Conservation (phyloP, 2,888 invertebrate species). For the Parnassius glacialis region DNA sequence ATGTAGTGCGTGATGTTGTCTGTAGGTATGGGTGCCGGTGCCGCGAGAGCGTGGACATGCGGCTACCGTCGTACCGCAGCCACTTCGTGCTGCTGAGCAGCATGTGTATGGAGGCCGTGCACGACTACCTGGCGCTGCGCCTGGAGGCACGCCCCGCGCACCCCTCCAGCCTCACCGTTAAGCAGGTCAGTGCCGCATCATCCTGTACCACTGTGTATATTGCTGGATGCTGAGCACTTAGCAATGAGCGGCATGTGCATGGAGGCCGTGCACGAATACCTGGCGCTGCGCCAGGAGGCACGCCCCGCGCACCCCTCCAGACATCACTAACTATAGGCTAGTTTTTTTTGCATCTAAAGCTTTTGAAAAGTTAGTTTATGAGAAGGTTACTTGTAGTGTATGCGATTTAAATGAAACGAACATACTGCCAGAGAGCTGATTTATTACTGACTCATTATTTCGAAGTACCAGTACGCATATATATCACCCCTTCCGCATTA, state of each 20-base stretch:
- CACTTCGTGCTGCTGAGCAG: slow-evolving; percentile 92
- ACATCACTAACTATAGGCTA: too few relatives aligned
- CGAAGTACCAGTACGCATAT: too few relatives aligned
- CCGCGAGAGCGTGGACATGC: slow-evolving; percentile 86
- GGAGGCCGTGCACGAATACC: too few relatives aligned
- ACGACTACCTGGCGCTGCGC: slow-evolving; percentile 93
- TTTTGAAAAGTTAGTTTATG: too few relatives aligned
- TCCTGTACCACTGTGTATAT: neutral
- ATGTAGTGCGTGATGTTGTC: neutral
- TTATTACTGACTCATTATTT: too few relatives aligned
- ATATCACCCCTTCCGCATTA: too few relatives aligned
- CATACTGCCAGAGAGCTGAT: too few relatives aligned
- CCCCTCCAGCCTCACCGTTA: slow-evolving; percentile 92
- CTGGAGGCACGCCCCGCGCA: slow-evolving; percentile 90
- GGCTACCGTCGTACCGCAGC: slow-evolving; percentile 91
- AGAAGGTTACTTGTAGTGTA: too few relatives aligned
- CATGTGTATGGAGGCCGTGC: slow-evolving; percentile 94
- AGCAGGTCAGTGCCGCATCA: slow-evolving; percentile 81
- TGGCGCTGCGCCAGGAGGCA: too few relatives aligned
- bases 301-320: too few relatives aligned
- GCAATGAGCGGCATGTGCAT: slow-evolving; percentile 92
- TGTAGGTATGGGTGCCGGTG: slow-evolving; percentile 88
- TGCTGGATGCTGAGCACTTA: slow-evolving; percentile 76
- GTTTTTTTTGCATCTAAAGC: too few relatives aligned
- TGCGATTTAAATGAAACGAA: too few relatives aligned